A percentile compares a stretch with the other conserved stretches of the same genome.
Conservation (phyloP, 2,113 vertebrate genomes). For the Phalacrocorax aristotelis region DNA sequence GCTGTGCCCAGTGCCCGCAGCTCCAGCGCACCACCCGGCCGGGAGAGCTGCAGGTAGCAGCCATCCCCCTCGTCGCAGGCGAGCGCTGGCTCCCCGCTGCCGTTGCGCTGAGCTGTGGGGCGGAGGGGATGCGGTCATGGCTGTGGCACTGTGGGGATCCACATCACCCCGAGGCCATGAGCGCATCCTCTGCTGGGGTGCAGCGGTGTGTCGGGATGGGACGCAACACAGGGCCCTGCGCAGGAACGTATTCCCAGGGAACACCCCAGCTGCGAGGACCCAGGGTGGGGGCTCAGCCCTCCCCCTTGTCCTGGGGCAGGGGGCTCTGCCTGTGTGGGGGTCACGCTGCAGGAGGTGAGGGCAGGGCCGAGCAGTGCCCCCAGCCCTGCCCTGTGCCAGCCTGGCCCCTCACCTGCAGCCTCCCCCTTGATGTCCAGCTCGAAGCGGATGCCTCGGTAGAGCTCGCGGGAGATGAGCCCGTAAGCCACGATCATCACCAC, state of each 20-base stretch:
- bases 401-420: background rate
- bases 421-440: conserved; percentile 60
- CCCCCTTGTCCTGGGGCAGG: too few relatives aligned
- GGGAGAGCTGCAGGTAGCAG: conserved; percentile 84
- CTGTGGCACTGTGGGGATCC: fast-evolving
- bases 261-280: too few relatives aligned
- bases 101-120: conserved; percentile 70
- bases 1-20: conserved; percentile 77
- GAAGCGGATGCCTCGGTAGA: conserved; percentile 77
- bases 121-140: fast-evolving
- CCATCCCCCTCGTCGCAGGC: conserved; percentile 83
- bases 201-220: fast-evolving
- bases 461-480: conserved; percentile 78
- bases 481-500: conserved; percentile 77
- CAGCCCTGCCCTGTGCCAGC: too few relatives aligned
- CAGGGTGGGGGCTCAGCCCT: background rate
- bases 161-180: fast-evolving
- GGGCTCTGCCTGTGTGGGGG: too few relatives aligned
- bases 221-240: background rate
- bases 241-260: background rate
- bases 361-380: background rate
- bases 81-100: background rate
- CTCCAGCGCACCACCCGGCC: conserved; percentile 79
- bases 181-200: background rate
- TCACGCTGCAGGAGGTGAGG: fast-evolving